Evolutionary conservation across 2,888 invertebrate genomes (phyloP), one percentile per base, ranked within the genome.

Genomic region (Busseola fusca): DNA sequence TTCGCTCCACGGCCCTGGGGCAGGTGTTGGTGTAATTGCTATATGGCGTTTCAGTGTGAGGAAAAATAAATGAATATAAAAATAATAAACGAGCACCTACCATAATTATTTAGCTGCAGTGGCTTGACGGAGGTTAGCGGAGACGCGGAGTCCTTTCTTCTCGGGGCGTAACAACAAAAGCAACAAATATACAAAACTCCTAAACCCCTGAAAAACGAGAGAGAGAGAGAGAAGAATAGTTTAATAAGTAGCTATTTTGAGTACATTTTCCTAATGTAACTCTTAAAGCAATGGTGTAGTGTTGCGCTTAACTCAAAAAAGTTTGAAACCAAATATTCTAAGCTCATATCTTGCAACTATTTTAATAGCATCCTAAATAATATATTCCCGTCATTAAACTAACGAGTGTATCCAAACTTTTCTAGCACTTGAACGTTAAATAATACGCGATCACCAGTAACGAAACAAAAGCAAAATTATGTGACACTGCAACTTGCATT

Each of bases 401-500:
- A 21, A 40, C 14, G 16, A 25, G 5, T 21, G 14, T 1, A 60
- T 50, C 7, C 3, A 59, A 64, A 40, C 18, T 52, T 52, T 30
- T 30, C 10, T 12, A 54, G 18, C 5, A 56, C 80, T 71, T 67
- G 42, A 48, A 45, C 5, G 54, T 64, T 40, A 42, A 71, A 64
- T 42, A 63, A 81, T 62, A 30, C 48, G 9, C 52, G 16, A 76
- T 62, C 12, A 58, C 25, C 67, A 60, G 37, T 50, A 56, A 78
- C 48, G 21, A 52, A 63, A 76, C 62, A 63, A 69, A 57, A 50
- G 37, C 57, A 7, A 60, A 82, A 73, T 37, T n/a, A 63, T 60
- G 73, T 82, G 84, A 84, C 83, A 83, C 71, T 82, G 83, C 84
- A 81, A 78, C 71, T 81, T 80, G 70, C 72, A 81, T 80, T 86